phyloP scores from a whole-genome alignment of 2,888 invertebrate genomes.

The Drosophila kambysellisi region DNA sequence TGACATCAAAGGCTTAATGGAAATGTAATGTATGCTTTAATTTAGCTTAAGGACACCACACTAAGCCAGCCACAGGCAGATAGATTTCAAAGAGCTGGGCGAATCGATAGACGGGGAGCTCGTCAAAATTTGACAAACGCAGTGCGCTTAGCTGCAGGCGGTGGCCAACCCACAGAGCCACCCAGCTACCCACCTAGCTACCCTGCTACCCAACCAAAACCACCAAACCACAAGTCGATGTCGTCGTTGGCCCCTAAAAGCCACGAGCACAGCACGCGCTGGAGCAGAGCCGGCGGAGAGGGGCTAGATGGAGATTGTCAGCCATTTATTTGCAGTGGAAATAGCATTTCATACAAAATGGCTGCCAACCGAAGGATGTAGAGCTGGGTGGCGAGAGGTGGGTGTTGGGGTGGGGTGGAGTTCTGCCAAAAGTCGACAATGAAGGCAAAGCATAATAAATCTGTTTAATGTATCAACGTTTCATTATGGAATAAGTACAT shows the following conservation, averaged over 20 bases:
- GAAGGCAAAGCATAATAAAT: slow-evolving; percentile 68
- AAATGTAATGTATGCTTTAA: slow-evolving; percentile 69
- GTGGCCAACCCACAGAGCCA: slow-evolving; percentile 2
- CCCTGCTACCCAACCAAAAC: slow-evolving; percentile 34
- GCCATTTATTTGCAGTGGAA: slow-evolving; percentile 7
- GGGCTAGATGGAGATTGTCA: slow-evolving; percentile 10
- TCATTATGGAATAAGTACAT: slow-evolving; percentile 53
- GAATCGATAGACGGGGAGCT: slow-evolving; percentile 58
- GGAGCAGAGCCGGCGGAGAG: slow-evolving; percentile 8
- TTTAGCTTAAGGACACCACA: slow-evolving; percentile 57
- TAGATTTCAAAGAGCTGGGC: slow-evolving; percentile 59
- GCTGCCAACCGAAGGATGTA: slow-evolving; percentile 3
- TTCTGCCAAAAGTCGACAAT: slow-evolving; percentile 14
- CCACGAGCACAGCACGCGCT: slow-evolving; percentile 63
- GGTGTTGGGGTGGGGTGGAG: neutral
- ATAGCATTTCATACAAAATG: slow-evolving; percentile 16
- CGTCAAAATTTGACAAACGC: slow-evolving; percentile 74
- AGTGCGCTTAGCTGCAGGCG: slow-evolving; percentile 76
- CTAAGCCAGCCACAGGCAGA: slow-evolving; percentile 36
- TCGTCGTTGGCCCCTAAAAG: slow-evolving; percentile 21
- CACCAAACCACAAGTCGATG: slow-evolving; percentile 29
- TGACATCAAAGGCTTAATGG: slow-evolving; percentile 75
- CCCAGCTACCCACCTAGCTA: neutral
- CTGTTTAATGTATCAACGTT: slow-evolving; percentile 76
- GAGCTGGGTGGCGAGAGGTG: neutral